These are phyloP conservation scores for Urocolius indicus DNA, from an alignment of 2,113 vertebrate genomes.

Conservation along the genomic window DNA sequence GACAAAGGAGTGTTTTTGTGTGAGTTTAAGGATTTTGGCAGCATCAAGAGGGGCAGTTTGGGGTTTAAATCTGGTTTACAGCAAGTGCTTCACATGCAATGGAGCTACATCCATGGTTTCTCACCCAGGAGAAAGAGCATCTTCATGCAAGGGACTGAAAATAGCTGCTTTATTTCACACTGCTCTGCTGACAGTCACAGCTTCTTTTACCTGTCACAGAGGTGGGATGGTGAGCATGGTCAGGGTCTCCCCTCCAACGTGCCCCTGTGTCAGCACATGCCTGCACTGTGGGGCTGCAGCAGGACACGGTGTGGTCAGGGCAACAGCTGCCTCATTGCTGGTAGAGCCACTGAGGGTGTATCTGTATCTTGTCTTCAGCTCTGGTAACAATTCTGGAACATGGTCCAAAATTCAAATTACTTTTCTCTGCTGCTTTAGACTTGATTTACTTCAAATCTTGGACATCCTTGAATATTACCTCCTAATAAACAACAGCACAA, in stretches of 20 bases:
- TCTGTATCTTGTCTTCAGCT: not conserved
- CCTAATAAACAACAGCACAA: not conserved
- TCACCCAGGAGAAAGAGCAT: not conserved
- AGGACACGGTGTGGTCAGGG: rapidly evolving
- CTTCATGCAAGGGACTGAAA: too few species aligned
- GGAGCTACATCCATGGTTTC: rapidly evolving
- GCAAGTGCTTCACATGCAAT: rapidly evolving
- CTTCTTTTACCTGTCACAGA: too few species aligned
- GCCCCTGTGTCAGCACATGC: not conserved
- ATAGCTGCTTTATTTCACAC: rapidly evolving
- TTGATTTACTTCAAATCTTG: not conserved
- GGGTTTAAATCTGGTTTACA: not conserved
- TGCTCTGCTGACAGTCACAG: not conserved
- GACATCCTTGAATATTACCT: not conserved
- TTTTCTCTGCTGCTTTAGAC: not conserved
- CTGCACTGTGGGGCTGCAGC: rapidly evolving
- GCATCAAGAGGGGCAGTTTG: not conserved
- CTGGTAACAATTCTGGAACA: not conserved
- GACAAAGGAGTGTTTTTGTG: rapidly evolving
- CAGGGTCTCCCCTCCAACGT: rapidly evolving
- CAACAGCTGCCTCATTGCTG: not conserved
- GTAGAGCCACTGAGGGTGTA: not conserved
- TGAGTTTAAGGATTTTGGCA: not conserved
- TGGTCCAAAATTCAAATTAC: not conserved
- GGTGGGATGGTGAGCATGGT: rapidly evolving